Percentiles rank a stretch among this genome's conserved stretches.
These are phyloP conservation scores for Arizona elegans DNA, from an alignment of 2,113 vertebrate genomes.

Conservation along the genomic window DNA sequence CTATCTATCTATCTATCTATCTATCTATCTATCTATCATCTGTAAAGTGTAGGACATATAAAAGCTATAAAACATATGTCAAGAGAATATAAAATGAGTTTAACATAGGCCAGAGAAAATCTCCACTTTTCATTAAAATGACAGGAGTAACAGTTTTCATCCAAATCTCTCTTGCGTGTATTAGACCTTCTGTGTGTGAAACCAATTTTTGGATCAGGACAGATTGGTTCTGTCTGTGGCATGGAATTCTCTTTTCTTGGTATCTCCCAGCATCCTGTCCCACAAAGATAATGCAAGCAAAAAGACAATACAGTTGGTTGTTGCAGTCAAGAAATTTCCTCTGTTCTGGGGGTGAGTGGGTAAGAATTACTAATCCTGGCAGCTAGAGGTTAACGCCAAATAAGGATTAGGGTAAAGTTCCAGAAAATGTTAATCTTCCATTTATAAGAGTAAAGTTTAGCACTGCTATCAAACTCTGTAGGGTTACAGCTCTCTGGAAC, in stretches of 20 bases:
- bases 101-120: not conserved
- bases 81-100: not conserved
- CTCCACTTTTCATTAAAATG: not conserved
- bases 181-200: not conserved
- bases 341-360: slow-evolving; percentile 81
- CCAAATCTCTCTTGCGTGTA: not conserved
- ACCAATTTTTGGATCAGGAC: not conserved
- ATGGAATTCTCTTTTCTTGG: slow-evolving; percentile 58
- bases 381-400: slow-evolving; percentile 87
- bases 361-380: slow-evolving; percentile 89
- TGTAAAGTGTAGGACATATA: not conserved
- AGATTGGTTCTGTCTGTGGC: slow-evolving; percentile 49
- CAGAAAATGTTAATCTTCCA: slow-evolving; percentile 84
- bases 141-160: not conserved
- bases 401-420: slow-evolving; percentile 88
- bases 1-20: too few relatives aligned
- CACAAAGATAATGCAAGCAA: slow-evolving; percentile 62
- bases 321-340: slow-evolving; percentile 72
- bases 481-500: slow-evolving; percentile 77
- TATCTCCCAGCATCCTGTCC: slow-evolving; percentile 50
- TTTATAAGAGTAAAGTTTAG: slow-evolving; percentile 78
- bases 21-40: not conserved
- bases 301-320: slow-evolving; percentile 72
- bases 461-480: slow-evolving; percentile 63
- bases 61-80: not conserved